Conservation (phyloP, 2,797 vertebrate genomes). For the Passerculus sandwichensis region DNA sequence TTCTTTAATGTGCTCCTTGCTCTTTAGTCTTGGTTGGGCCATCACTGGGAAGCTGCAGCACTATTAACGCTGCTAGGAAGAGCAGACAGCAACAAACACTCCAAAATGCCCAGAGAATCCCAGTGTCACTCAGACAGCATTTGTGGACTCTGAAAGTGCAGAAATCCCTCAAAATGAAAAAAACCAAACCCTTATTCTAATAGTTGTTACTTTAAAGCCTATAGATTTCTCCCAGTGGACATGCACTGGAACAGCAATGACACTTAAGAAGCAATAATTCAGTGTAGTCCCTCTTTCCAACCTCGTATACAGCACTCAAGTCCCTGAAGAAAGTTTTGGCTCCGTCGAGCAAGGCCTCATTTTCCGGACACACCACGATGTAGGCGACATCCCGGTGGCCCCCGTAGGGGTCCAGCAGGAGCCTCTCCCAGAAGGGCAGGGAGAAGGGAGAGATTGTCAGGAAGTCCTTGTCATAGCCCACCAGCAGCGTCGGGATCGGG, state of each 20-base stretch:
- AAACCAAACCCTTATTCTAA: background rate
- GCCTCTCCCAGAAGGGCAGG: slow-evolving; percentile 97
- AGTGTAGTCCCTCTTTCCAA: slow-evolving; percentile 57
- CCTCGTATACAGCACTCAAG: slow-evolving; percentile 97
- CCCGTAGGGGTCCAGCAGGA: slow-evolving; percentile 93
- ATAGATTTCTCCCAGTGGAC: background rate
- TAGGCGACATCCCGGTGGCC: slow-evolving; percentile 94
- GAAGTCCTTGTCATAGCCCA: slow-evolving; percentile 95
- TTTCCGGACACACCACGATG: slow-evolving; percentile 95
- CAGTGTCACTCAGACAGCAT: background rate
- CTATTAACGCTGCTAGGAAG: background rate
- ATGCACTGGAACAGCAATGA: background rate
- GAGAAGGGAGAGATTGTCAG: slow-evolving; percentile 94
- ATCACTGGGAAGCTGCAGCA: background rate
- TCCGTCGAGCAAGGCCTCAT: slow-evolving; percentile 89
- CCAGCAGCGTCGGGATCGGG: slow-evolving; percentile 91
- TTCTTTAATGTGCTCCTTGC: background rate
- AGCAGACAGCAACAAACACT: background rate
- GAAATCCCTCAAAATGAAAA: background rate
- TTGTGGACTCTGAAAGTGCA: background rate
- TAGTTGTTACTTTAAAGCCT: background rate
- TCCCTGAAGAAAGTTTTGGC: slow-evolving; percentile 95
- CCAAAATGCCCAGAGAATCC: background rate
- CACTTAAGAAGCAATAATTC: background rate
- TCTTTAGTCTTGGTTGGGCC: background rate